Percentiles rank a stretch among this genome's conserved stretches.
phyloP scores from a whole-genome alignment of 2,888 invertebrate genomes.

The Drosophila rellima region DNA sequence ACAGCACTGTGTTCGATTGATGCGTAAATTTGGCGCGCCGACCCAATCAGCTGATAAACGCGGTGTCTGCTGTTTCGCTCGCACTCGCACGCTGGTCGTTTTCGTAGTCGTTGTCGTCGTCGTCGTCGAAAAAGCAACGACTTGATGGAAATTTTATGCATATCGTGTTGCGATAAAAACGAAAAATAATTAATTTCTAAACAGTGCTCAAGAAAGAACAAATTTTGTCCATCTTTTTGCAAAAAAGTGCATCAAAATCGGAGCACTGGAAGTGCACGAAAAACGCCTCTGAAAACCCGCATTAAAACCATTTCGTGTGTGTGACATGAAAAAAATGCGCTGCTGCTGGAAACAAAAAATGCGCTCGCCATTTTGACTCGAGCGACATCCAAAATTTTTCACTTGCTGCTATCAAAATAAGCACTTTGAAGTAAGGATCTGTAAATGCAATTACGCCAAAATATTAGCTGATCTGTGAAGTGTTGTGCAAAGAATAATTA shows the following conservation, averaged over 20 bases:
- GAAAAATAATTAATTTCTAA: conserved; percentile 42
- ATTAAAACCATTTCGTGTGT: conserved; percentile 64
- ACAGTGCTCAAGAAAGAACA: conserved; percentile 58
- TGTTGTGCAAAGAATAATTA: conserved; percentile 41
- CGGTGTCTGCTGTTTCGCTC: conserved; percentile 76
- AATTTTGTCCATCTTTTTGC: conserved; percentile 78
- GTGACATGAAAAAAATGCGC: conserved; percentile 77
- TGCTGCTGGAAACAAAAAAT: conserved; percentile 81
- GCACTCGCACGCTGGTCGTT: conserved; percentile 71
- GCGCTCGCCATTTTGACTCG: conserved; percentile 84
- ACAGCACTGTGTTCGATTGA: conserved; percentile 73
- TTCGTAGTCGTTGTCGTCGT: conserved; percentile 68
- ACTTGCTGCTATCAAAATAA: conserved; percentile 50
- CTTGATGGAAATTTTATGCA: conserved; percentile 71
- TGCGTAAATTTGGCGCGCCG: conserved; percentile 81
- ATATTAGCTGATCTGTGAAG: conserved; percentile 19
- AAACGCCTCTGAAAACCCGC: conserved; percentile 73
- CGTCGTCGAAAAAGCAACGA: conserved; percentile 75
- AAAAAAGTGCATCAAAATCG: conserved; percentile 72
- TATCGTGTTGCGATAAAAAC: conserved; percentile 60
- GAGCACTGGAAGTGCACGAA: conserved; percentile 63
- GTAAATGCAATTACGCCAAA: conserved; percentile 24
- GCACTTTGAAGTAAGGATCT: conserved; percentile 23
- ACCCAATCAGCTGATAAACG: conserved; percentile 70
- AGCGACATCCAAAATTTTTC: conserved; percentile 69